A percentile compares a stretch with the other conserved stretches of the same genome.
phyloP scores from a whole-genome alignment of 2,113 vertebrate genomes.

The Speoplatyrhinus poulsoni region DNA sequence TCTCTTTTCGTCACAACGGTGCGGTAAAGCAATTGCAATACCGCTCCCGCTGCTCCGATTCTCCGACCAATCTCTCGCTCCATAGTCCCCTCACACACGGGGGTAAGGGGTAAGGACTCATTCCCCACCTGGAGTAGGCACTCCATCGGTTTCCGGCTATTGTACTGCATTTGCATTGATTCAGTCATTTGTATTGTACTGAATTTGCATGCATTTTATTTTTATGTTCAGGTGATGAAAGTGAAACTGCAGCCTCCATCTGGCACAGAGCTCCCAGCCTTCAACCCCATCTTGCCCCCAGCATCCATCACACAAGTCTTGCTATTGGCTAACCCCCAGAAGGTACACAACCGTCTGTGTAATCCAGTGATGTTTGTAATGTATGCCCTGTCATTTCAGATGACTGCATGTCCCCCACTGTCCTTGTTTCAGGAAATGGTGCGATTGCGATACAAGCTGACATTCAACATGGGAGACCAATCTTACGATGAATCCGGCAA shows the following conservation, averaged over 20 bases:
- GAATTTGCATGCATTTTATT: background rate
- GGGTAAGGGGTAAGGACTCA: too few relatives aligned
- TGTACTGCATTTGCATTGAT: too few relatives aligned
- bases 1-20: too few relatives aligned
- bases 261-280: slow-evolving; percentile 87
- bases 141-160: too few relatives aligned
- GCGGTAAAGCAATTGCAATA: too few relatives aligned
- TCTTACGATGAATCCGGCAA: slow-evolving; percentile 91
- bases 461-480: slow-evolving; percentile 87
- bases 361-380: background rate
- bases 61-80: too few relatives aligned
- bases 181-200: too few relatives aligned
- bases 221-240: slow-evolving; percentile 86
- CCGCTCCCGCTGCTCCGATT: too few relatives aligned
- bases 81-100: too few relatives aligned
- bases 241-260: slow-evolving; percentile 95
- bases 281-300: slow-evolving; percentile 92
- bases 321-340: slow-evolving; percentile 93
- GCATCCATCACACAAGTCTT: slow-evolving; percentile 94
- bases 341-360: slow-evolving; percentile 72
- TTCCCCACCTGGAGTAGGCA: too few relatives aligned
- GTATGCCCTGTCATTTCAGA: background rate
- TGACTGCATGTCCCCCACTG: background rate
- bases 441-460: slow-evolving; percentile 93
- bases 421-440: slow-evolving; percentile 87